Base-by-base conservation (phyloP, 1,140 invertebrate genomes). In the Euwallacea fornicatus region DNA sequence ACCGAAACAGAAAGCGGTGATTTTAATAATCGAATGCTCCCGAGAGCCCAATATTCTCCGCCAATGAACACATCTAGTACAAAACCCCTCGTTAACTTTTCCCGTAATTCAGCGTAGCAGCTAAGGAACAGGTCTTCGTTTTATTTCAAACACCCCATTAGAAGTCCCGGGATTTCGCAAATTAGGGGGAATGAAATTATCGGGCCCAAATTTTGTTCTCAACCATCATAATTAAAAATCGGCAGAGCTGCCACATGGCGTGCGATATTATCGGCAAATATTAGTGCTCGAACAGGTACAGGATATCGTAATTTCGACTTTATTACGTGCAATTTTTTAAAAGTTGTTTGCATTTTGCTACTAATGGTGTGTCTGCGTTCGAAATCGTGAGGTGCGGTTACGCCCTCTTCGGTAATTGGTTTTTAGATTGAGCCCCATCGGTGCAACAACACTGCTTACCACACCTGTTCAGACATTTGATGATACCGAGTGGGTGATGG, bases 171-270 rank as follows among this genome's bases (percentile, higher is more conserved):
- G 66, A 68, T 68, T 68, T 68, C 42, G 66, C 66, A 68, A 68
- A 68, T 68, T 68, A 68, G 42, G 56, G 66, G 66, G 66, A 68
- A 68, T 68, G 47, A 68, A 68, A 68, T 68, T 68, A 68, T 68
- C 55, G 66, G 42, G 56, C 47, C 41, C 66, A 68, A 68, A 68
- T 42, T 68, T 55, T 33, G 21, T 33, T 33, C 21, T 33, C 43
- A 68, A 59, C 42, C 55, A 68, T 68, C 66, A 60, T 60, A 68
- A 68, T 68, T 68, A 68, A 68, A 68, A 68, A 68, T 68, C 60
- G 15, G 66, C 33, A 54, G 47, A 47, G 47, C 58, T 59, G 66
- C 66, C 66, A 68, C 58, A 68, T 68, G 66, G 66, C 66, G 66
- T 68, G 66, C 66, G 66, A 68, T 68, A 68, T 60, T 68, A 68